A percentile compares a stretch with the other conserved stretches of the same genome.
Conservation (phyloP, 1,140 invertebrate genomes). For the Liolophura sinensis region DNA sequence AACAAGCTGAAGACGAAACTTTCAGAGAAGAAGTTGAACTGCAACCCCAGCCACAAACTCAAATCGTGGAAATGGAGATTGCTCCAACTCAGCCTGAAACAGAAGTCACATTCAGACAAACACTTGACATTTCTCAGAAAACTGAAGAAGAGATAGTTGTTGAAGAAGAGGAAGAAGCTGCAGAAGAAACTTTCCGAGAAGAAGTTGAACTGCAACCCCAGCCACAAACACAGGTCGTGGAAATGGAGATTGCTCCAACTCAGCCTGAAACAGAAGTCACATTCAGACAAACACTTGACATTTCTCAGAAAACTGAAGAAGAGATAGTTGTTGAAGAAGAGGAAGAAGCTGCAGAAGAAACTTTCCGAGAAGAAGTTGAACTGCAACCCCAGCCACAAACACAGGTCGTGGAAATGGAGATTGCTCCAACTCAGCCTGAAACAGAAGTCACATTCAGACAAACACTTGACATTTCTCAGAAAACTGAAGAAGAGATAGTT, state of each 20-base stretch:
- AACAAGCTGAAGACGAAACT: conserved; percentile 8
- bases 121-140: not conserved
- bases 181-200: conserved; percentile 8
- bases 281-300: not conserved
- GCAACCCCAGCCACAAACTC: conserved; percentile 2
- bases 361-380: conserved; percentile 6
- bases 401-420: conserved; percentile 5
- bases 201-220: conserved; percentile 5
- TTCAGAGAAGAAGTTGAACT: conserved; percentile 7
- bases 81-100: conserved; percentile 1
- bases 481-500: conserved; percentile 1
- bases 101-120: not conserved
- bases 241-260: conserved; percentile 1
- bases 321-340: conserved; percentile 4
- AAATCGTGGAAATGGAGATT: conserved; percentile 4
- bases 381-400: conserved; percentile 3
- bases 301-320: not conserved
- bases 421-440: not conserved
- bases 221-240: conserved; percentile 5
- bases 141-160: conserved; percentile 1
- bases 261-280: conserved; percentile 2
- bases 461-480: too few species aligned
- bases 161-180: conserved; percentile 6
- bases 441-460: conserved; percentile 1
- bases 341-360: conserved; percentile 7